These are phyloP conservation scores for Cyprinus carpio DNA, from an alignment of 2,113 vertebrate genomes.

Conservation along the genomic window DNA sequence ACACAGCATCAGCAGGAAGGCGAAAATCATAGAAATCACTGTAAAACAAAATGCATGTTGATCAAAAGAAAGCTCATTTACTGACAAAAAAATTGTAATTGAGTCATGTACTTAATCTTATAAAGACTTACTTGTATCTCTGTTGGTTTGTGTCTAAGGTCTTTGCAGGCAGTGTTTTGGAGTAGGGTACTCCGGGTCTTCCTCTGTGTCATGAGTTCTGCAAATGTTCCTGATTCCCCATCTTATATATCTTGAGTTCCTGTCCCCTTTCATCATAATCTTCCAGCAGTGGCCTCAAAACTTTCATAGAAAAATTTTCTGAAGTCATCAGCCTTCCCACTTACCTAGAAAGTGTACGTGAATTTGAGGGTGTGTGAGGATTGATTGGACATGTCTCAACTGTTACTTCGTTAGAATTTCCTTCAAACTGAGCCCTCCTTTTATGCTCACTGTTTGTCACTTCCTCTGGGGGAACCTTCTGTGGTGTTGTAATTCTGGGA, in stretches of 20 bases:
- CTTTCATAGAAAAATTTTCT: not conserved
- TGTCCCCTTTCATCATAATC: not conserved
- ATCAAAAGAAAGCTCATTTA: not conserved
- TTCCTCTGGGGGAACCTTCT: not conserved
- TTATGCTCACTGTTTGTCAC: not conserved
- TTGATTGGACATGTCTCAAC: not conserved
- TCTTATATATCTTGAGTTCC: conserved; percentile 40
- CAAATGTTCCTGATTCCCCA: conserved; percentile 24
- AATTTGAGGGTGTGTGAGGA: no score
- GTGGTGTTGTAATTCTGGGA: not conserved
- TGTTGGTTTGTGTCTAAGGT: not conserved
- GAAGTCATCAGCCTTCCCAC: not conserved
- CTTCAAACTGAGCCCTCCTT: no score
- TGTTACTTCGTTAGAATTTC: conserved; percentile 15
- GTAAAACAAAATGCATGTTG: conserved; percentile 11
- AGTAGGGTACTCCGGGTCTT: not conserved
- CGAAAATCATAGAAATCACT: not conserved
- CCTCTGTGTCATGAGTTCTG: not conserved
- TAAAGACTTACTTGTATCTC: conserved; percentile 20
- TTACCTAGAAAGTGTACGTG: not conserved
- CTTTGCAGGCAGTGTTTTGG: not conserved
- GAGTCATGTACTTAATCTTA: not conserved
- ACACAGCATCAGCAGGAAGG: not conserved
- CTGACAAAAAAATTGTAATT: not conserved
- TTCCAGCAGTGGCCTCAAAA: not conserved